Base-by-base conservation (phyloP, 2,113 vertebrate genomes). In the Istiophorus platypterus region DNA sequence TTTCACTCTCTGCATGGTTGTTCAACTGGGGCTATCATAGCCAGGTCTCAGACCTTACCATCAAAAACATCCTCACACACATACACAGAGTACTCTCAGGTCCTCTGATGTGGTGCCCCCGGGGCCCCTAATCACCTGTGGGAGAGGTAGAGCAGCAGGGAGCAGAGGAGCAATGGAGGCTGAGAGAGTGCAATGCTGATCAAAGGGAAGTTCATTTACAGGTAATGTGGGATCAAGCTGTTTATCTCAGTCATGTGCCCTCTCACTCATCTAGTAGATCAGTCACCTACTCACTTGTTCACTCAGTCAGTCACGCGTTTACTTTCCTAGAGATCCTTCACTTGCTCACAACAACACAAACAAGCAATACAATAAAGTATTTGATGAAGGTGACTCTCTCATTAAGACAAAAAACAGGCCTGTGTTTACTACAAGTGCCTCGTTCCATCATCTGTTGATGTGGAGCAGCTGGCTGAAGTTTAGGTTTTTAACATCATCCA, bases 1-100 rank as follows among this genome's bases (percentile, higher is more conserved):
- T 71, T 65, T 67, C 70, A 29, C 74, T 88, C 80, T 90, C 91
- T 89, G 93, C 92, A 94, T 93, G 91, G 85, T 83, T 79, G 78
- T 83, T 88, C 84, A 89, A 81, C 91, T 90, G 80, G 80, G 85
- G 81, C 89, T 85, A 47, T 49, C 65, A 14, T 20, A 83, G 78
- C 65, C 72, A 65, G 67, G 63, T 73, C 87, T 88, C 88, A 88
- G 65, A 87, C 72, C 70, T 62, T 51, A 61, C 57, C 85, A 76
- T 80, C 85, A 69, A 79, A 68, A 63, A 86, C 76, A 81, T 72
- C 49, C 27, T 27, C 26, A 65, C 71, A 27, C 65, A 76, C 79
- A 65, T 18, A 26, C 73, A 73, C 72, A 42, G 6, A 27, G 22
- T 41, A 58, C 71, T 80, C 79, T 81, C 49, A 80, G 83, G 83